phyloP scores from a whole-genome alignment of 2,888 invertebrate genomes.

The Ornithoptera priamus region DNA sequence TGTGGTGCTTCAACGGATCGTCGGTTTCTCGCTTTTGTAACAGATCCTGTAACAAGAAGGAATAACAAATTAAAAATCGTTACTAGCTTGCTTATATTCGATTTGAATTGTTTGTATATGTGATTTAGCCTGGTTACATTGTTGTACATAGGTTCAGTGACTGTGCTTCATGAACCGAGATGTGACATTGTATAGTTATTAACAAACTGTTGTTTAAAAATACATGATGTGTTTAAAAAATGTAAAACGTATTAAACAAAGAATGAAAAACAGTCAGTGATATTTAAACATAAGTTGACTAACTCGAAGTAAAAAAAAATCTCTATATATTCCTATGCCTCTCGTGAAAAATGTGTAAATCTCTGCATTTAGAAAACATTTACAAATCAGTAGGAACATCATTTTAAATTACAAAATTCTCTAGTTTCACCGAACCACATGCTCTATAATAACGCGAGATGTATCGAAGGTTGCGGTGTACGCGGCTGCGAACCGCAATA shows the following conservation, averaged over 20 bases:
- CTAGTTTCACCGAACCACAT: constrained; percentile 32
- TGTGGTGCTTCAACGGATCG: constrained; percentile 64
- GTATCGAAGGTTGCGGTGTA: constrained; percentile 48
- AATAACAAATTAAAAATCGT: constrained; percentile 7
- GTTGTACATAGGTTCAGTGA: constrained; percentile 67
- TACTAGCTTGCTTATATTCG: not conserved
- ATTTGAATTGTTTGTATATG: too few relatives aligned
- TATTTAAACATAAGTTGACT: too few relatives aligned
- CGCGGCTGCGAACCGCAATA: constrained; percentile 43
- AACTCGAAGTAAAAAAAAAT: too few relatives aligned
- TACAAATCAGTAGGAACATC: not conserved
- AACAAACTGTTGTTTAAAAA: too few relatives aligned
- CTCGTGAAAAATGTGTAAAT: not conserved
- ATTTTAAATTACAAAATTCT: constrained; percentile 8
- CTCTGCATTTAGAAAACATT: not conserved
- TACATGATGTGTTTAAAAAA: too few relatives aligned
- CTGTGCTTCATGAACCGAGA: constrained; percentile 43
- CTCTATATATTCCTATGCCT: not conserved
- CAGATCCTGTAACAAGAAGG: constrained; percentile 64
- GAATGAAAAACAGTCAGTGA: too few relatives aligned
- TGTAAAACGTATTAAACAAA: too few relatives aligned
- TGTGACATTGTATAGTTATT: too few relatives aligned
- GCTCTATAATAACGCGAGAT: constrained; percentile 47
- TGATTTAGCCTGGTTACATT: constrained; percentile 39
- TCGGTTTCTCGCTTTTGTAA: constrained; percentile 61